Percentiles rank a stretch among this genome's conserved stretches.
phyloP scores from a whole-genome alignment of 2,888 invertebrate genomes.

The Drosophila histrio region DNA sequence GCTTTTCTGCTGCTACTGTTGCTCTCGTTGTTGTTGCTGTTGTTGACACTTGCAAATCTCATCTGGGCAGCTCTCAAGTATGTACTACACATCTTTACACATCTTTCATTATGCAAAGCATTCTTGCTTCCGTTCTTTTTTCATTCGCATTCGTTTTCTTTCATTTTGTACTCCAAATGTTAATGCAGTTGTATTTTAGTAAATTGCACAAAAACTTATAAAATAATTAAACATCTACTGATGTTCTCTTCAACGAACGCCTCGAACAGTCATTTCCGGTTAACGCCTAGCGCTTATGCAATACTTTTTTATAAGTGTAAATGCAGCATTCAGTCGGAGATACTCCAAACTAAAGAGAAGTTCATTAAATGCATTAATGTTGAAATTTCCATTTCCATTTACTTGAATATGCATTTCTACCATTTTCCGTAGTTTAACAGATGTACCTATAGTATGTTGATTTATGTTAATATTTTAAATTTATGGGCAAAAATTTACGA shows the following conservation, averaged over 20 bases:
- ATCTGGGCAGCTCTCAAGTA: conserved; percentile 59
- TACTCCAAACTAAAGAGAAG: too few species aligned
- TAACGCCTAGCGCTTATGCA: conserved; percentile 31
- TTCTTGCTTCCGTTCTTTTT: conserved; percentile 6
- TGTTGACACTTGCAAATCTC: conserved; percentile 68
- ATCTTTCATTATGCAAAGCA: conserved; percentile 55
- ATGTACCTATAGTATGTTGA: too few species aligned
- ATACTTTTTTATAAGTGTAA: conserved; percentile 13
- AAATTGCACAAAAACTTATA: conserved; percentile 27
- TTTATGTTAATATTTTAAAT: too few species aligned
- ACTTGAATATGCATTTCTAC: too few species aligned
- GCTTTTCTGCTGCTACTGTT: conserved; percentile 23
- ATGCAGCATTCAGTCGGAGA: too few species aligned
- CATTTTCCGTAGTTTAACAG: too few species aligned
- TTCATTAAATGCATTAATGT: too few species aligned
- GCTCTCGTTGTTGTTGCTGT: conserved; percentile 26
- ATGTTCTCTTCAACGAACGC: conserved; percentile 7
- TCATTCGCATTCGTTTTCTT: background rate
- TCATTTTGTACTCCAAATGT: conserved; percentile 14
- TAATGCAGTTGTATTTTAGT: conserved; percentile 37
- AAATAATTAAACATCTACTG: conserved; percentile 19
- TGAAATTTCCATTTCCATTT: too few species aligned
- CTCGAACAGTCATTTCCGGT: conserved; percentile 4
- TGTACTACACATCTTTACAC: conserved; percentile 45
- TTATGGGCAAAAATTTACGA: too few species aligned